Conservation (phyloP, 2,888 invertebrate species). For the Tholera decimalis region DNA sequence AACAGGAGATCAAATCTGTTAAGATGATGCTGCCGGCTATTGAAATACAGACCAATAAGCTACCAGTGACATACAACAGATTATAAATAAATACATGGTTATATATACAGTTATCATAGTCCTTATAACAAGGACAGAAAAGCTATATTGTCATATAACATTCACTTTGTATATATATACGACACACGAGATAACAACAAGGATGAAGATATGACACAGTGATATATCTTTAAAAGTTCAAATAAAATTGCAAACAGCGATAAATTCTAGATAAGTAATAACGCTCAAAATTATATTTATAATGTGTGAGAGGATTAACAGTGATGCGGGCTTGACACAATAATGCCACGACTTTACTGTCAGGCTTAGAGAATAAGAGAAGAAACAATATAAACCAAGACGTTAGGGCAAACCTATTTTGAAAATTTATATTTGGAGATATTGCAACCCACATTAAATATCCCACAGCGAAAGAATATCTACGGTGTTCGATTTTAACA, state of each 20-base stretch:
- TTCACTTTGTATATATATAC: conserved; percentile 81
- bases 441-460: conserved; percentile 47
- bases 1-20: conserved; percentile 38
- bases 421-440: conserved; percentile 10
- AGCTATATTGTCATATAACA: conserved; percentile 90
- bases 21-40: conserved; percentile 66
- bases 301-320: conserved; percentile 81
- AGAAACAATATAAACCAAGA: conserved; percentile 42
- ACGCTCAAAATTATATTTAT: conserved; percentile 76
- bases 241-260: conserved; percentile 77
- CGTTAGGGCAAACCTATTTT: neutral
- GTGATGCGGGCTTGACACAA: conserved; percentile 80
- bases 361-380: conserved; percentile 34
- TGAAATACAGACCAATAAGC: conserved; percentile 76
- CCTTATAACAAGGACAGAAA: conserved; percentile 71
- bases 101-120: conserved; percentile 78
- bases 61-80: conserved; percentile 76
- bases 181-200: conserved; percentile 86
- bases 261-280: conserved; percentile 80
- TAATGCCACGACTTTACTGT: conserved; percentile 77
- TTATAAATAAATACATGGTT: conserved; percentile 71
- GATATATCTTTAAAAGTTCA: conserved; percentile 81
- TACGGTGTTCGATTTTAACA: conserved; percentile 40
- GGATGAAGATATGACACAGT: conserved; percentile 88
- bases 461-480: conserved; percentile 34